Conservation (phyloP, 2,113 vertebrate genomes). For the Passer domesticus region DNA sequence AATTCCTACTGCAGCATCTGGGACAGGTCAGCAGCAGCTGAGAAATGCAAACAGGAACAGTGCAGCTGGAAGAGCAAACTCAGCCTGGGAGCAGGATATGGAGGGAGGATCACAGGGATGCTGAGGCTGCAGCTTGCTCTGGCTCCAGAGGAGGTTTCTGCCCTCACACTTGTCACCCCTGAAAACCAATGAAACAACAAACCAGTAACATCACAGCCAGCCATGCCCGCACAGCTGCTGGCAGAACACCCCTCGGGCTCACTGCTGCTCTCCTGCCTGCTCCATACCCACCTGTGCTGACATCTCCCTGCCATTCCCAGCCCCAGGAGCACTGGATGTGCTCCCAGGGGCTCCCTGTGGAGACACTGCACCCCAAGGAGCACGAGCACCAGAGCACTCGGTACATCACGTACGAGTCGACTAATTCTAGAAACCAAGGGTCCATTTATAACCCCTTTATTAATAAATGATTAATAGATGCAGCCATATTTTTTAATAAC, state of each 20-base stretch:
- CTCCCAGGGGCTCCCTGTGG: accelerated
- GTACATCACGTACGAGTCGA: not conserved
- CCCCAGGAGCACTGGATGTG: not conserved
- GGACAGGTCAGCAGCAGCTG: not conserved
- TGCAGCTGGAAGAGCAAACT: not conserved
- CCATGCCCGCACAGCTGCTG: not conserved
- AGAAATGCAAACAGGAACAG: not conserved
- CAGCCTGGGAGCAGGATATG: not conserved
- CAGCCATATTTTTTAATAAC: slow-evolving; percentile 62
- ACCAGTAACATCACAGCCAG: not conserved
- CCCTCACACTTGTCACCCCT: not conserved
- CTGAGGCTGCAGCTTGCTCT: not conserved
- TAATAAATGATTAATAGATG: slow-evolving; percentile 70
- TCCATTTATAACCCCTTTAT: slow-evolving; percentile 51
- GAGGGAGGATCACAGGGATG: accelerated
- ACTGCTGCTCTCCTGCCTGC: not conserved
- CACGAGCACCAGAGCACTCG: not conserved
- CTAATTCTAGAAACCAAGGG: not conserved
- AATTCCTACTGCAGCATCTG: not conserved
- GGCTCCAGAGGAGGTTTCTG: not conserved
- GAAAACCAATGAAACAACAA: not conserved
- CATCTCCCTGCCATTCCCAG: not conserved
- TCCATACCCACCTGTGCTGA: not conserved
- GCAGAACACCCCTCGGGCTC: not conserved
- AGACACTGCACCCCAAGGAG: not conserved